A percentile compares a stretch with the other conserved stretches of the same genome.
These are phyloP conservation scores for Aphyosemion australe DNA, from an alignment of 2,113 vertebrate genomes.

Conservation along the genomic window DNA sequence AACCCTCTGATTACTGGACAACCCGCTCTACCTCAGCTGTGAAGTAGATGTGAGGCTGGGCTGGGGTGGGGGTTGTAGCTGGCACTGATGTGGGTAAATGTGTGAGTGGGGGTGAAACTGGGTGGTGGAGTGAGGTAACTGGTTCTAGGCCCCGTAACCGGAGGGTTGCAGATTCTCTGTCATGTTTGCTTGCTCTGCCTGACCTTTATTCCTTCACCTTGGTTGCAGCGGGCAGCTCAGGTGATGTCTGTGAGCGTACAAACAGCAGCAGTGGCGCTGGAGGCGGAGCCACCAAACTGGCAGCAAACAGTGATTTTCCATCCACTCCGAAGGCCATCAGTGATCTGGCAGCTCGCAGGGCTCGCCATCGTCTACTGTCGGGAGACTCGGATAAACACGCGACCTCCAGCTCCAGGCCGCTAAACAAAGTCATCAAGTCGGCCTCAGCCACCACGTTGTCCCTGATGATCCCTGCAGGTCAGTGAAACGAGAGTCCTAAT, in stretches of 20 bases:
- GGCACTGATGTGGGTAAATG: no score
- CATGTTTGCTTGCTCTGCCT: no score
- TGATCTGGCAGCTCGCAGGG: conserved; percentile 91
- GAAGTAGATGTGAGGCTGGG: no score
- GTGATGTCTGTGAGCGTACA: conserved; percentile 80
- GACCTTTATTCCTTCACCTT: neutral
- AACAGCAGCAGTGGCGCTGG: conserved; percentile 53
- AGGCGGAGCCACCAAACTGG: conserved; percentile 32
- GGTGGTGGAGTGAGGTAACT: no score
- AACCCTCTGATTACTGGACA: no score
- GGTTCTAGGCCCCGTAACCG: no score
- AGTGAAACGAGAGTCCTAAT: conserved; percentile 1
- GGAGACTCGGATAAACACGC: conserved; percentile 91
- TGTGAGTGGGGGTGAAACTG: no score
- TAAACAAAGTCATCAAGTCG: conserved; percentile 99
- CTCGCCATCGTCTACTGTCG: conserved; percentile 92
- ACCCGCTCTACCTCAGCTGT: no score
- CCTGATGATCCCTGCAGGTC: conserved; percentile 95
- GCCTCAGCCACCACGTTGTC: conserved; percentile 95
- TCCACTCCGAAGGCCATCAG: conserved; percentile 93
- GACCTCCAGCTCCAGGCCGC: conserved; percentile 80
- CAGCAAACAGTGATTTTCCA: conserved; percentile 76
- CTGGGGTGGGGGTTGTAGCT: no score
- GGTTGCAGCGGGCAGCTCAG: conserved; percentile 80
- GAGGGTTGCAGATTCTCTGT: neutral